phyloP scores from a whole-genome alignment of 1,140 invertebrate genomes.

The Drosophila malerkotliana region DNA sequence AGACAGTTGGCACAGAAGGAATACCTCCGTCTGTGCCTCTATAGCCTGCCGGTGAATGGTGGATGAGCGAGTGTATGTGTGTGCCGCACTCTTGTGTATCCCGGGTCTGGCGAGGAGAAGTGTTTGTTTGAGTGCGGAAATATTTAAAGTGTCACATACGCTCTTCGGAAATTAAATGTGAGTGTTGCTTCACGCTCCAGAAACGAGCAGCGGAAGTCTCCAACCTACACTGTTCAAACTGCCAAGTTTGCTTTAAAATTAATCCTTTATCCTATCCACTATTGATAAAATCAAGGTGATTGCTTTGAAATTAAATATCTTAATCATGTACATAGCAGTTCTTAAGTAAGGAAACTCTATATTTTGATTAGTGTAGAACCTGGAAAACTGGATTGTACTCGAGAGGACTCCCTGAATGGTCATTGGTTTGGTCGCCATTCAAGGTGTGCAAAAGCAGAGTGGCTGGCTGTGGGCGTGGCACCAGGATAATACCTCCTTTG shows the following conservation, averaged over 20 bases:
- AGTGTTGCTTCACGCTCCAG: slow-evolving; percentile 61
- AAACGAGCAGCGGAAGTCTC: slow-evolving; percentile 46
- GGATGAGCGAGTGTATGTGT: background rate
- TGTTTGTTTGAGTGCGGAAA: slow-evolving; percentile 73
- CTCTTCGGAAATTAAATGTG: slow-evolving; percentile 78
- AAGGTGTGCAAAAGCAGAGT: slow-evolving; percentile 12
- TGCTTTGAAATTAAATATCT: too few species aligned
- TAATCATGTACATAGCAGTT: too few species aligned
- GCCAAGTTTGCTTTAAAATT: background rate
- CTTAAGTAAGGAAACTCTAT: slow-evolving; percentile 17
- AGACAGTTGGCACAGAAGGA: slow-evolving; percentile 21
- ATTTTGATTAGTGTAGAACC: background rate
- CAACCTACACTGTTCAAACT: slow-evolving; percentile 37
- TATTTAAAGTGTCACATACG: slow-evolving; percentile 80
- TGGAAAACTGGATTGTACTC: slow-evolving; percentile 29
- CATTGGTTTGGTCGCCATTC: slow-evolving; percentile 30
- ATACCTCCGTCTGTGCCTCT: slow-evolving; percentile 21
- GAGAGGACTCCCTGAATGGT: slow-evolving; percentile 38
- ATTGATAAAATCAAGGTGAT: too few species aligned
- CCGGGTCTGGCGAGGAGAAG: slow-evolving; percentile 34
- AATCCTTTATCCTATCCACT: background rate
- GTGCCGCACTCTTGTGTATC: slow-evolving; percentile 11
- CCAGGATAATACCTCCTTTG: slow-evolving; percentile 26
- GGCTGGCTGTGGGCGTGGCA: slow-evolving; percentile 41
- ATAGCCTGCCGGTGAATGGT: slow-evolving; percentile 9